phyloP scores from a whole-genome alignment of 1,140 invertebrate species.

The Venturia canescens region DNA sequence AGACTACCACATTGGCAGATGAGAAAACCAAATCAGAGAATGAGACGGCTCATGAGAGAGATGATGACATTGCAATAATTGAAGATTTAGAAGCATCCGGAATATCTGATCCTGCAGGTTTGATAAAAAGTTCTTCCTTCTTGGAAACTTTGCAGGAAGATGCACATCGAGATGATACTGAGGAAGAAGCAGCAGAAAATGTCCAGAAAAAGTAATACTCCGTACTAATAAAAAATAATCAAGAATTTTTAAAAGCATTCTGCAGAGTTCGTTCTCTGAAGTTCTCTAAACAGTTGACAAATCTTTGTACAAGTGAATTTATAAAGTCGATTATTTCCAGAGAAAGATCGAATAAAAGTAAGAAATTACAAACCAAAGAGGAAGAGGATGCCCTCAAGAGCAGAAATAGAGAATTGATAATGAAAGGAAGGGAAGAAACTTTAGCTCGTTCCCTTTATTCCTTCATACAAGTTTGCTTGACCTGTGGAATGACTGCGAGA shows the following conservation, averaged over 20 bases:
- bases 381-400: slow-evolving; percentile 62
- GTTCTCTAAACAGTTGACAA: background rate
- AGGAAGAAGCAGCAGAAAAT: background rate
- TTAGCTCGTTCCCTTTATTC: slow-evolving; percentile 74
- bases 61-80: slow-evolving; percentile 21
- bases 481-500: slow-evolving; percentile 68
- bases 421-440: slow-evolving; percentile 54
- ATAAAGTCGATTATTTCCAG: background rate
- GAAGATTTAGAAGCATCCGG: slow-evolving; percentile 55
- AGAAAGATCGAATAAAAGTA: slow-evolving; percentile 1
- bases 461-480: slow-evolving; percentile 79
- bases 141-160: slow-evolving; percentile 38
- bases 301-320: background rate
- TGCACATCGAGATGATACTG: background rate
- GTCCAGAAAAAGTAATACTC: background rate
- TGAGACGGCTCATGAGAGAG: background rate
- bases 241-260: background rate
- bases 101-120: slow-evolving; percentile 38
- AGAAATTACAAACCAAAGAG: background rate
- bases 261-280: too few relatives aligned
- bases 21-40: background rate
- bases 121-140: slow-evolving; percentile 51
- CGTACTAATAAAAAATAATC: background rate
- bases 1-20: background rate
- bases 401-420: slow-evolving; percentile 51